A percentile compares a stretch with the other conserved stretches of the same genome.
These are phyloP conservation scores for Anthoscopus minutus DNA, from an alignment of 2,113 vertebrate genomes.

Conservation along the genomic window DNA sequence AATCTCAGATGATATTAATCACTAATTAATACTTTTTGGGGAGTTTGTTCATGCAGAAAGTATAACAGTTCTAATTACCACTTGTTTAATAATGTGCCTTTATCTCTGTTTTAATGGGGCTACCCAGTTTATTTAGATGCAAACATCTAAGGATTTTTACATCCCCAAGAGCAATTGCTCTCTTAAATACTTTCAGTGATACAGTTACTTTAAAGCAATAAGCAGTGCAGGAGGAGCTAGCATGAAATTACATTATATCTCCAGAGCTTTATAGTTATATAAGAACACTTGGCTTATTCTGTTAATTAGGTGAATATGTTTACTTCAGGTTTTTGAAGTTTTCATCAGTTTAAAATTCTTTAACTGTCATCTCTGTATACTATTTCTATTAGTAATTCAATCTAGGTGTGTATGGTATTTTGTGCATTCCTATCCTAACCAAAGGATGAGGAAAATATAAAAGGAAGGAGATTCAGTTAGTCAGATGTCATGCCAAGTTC, in stretches of 20 bases:
- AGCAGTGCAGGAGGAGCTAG: slow-evolving; percentile 55
- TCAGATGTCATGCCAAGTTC: neutral
- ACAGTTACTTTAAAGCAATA: slow-evolving; percentile 70
- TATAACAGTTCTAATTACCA: slow-evolving; percentile 71
- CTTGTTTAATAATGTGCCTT: slow-evolving; percentile 67
- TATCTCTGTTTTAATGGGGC: slow-evolving; percentile 64
- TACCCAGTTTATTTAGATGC: slow-evolving; percentile 67
- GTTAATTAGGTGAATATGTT: slow-evolving; percentile 55
- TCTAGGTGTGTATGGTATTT: neutral
- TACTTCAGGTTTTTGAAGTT: slow-evolving; percentile 45
- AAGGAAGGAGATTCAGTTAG: neutral
- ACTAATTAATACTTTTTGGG: slow-evolving; percentile 63
- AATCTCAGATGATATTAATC: slow-evolving; percentile 68
- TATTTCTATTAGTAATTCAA: neutral
- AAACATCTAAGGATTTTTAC: slow-evolving; percentile 65
- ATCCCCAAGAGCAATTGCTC: slow-evolving; percentile 60
- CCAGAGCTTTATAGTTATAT: slow-evolving; percentile 66
- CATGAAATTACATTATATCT: slow-evolving; percentile 73
- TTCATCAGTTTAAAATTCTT: slow-evolving; percentile 15
- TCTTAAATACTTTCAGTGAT: slow-evolving; percentile 67
- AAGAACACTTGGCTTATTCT: slow-evolving; percentile 59
- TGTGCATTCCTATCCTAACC: neutral
- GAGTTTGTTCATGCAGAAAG: slow-evolving; percentile 59
- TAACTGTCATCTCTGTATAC: neutral
- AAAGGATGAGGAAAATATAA: neutral